A percentile compares a stretch with the other conserved stretches of the same genome.
phyloP scores from a whole-genome alignment of 64 coral and sea anemone genomes.

The Platygyra sinensis region DNA sequence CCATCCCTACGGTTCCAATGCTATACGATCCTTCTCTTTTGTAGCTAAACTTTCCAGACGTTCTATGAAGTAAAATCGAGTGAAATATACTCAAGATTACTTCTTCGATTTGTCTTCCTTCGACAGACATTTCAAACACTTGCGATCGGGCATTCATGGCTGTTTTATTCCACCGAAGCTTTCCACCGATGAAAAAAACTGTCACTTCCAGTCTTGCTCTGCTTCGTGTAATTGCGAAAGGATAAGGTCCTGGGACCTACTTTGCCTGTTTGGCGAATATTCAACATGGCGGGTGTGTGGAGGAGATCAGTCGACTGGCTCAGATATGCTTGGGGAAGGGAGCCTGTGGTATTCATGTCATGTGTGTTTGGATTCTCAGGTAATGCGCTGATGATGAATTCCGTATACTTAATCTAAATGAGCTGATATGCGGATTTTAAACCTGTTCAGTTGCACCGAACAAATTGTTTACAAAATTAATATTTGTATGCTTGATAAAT shows the following conservation, averaged over 20 bases:
- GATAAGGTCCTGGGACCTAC: neutral
- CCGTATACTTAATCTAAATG: neutral
- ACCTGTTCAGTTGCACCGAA: neutral
- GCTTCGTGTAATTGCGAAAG: neutral
- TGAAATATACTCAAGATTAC: slow-evolving; percentile 90
- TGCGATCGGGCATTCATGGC: slow-evolving; percentile 97
- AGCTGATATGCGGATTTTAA: neutral
- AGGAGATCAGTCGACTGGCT: slow-evolving; percentile 75
- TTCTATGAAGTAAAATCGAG: slow-evolving; percentile 95
- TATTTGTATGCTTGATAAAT: too few species aligned
- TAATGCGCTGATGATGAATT: slow-evolving; percentile 23
- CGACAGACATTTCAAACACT: slow-evolving; percentile 91
- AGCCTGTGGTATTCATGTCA: slow-evolving; percentile 93
- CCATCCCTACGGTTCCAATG: slow-evolving; percentile 92
- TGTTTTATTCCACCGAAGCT: too few species aligned
- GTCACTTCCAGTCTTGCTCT: slow-evolving; percentile 10
- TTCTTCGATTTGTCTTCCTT: slow-evolving; percentile 97
- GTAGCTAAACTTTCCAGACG: slow-evolving; percentile 97
- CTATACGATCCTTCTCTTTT: slow-evolving; percentile 94
- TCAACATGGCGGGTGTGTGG: slow-evolving; percentile 48
- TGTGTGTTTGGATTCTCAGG: slow-evolving; percentile 90
- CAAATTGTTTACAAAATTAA: too few species aligned
- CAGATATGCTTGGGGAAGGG: slow-evolving; percentile 85
- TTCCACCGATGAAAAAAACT: neutral
- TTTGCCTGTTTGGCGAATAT: neutral